phyloP scores from a whole-genome alignment of 2,888 invertebrate genomes.

The Alentia gelatinosa region DNA sequence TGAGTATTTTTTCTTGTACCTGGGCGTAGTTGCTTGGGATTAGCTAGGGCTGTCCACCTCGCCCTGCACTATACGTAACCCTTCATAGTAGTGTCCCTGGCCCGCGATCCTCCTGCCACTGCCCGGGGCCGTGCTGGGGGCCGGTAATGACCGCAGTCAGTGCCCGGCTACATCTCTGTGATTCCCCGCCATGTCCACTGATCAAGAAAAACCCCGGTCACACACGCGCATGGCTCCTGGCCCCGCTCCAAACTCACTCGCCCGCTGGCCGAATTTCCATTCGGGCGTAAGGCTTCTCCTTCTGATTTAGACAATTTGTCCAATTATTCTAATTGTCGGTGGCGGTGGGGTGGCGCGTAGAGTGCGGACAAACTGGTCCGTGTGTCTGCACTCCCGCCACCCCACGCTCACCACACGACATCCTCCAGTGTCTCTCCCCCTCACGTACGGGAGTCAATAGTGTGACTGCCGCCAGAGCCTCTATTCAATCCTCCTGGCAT shows the following conservation, averaged over 20 bases:
- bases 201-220: not conserved
- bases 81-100: not conserved
- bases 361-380: not conserved
- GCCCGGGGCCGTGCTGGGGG: not conserved
- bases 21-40: not conserved
- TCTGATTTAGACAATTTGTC: conserved; percentile 15
- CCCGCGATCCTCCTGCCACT: not conserved
- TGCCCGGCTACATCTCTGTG: not conserved
- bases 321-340: not conserved
- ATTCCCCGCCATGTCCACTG: not conserved
- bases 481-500: not conserved
- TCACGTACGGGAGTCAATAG: not conserved
- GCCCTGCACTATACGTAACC: not conserved
- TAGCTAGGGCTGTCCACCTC: not conserved
- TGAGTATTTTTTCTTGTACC: not conserved
- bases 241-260: not conserved
- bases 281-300: conserved; percentile 5
- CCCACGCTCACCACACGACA: not conserved
- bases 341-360: not conserved
- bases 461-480: not conserved
- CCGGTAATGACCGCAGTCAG: not conserved
- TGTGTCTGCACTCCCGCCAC: not conserved
- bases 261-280: not conserved
- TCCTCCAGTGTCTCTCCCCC: not conserved
- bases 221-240: not conserved